Evolutionary conservation across 2,113 vertebrate genomes (phyloP).

Genomic region (Cyanocitta stelleri): DNA sequence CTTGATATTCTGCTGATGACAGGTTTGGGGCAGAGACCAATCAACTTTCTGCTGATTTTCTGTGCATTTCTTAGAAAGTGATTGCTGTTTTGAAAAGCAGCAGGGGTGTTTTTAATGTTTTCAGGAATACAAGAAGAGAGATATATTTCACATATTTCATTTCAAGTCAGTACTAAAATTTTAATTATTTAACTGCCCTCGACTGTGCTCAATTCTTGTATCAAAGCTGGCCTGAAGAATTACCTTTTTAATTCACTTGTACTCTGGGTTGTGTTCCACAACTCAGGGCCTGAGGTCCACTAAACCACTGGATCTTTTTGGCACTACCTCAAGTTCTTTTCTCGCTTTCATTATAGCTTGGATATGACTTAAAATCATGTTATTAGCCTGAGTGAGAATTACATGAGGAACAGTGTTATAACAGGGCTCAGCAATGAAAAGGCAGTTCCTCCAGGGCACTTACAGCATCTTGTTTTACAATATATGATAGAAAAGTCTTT

Average conservation of each 20-base stretch:
- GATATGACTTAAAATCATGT: neutral
- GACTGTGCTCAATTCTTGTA: neutral
- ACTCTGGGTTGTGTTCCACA: neutral
- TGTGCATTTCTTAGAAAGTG: neutral
- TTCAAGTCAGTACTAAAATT: neutral
- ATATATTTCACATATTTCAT: neutral
- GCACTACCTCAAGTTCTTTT: neutral
- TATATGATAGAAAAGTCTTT: neutral
- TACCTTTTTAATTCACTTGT: neutral
- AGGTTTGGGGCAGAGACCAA: neutral
- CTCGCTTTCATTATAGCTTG: neutral
- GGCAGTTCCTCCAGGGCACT: neutral
- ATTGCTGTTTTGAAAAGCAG: neutral
- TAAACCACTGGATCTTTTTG: neutral
- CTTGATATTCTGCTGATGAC: neutral
- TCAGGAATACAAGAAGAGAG: neutral
- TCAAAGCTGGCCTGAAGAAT: neutral
- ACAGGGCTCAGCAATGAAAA: neutral
- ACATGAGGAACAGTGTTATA: neutral
- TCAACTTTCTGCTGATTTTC: neutral
- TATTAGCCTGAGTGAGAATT: slow-evolving; percentile 16
- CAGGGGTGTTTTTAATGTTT: neutral
- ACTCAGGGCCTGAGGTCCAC: neutral
- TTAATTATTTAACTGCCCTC: neutral
- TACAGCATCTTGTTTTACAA: neutral